A percentile compares a stretch with the other conserved stretches of the same genome.
phyloP scores from a whole-genome alignment of 1,140 invertebrate species.

The Plectrocnemia conspersa region DNA sequence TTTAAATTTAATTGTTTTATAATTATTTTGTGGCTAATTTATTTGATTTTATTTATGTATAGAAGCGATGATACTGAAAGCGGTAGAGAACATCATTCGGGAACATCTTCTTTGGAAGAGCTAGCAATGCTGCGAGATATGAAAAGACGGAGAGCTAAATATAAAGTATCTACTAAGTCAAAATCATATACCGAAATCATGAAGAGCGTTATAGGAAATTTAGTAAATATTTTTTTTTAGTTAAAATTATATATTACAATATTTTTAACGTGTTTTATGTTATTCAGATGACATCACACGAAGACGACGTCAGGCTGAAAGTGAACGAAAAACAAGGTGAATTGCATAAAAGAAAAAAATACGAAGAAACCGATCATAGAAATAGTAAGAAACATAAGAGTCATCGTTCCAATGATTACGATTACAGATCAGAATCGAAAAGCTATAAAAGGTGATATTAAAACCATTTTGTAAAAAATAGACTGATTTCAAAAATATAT shows the following conservation, averaged over 20 bases:
- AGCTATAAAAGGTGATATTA: too few species aligned
- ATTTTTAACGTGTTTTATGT: not conserved
- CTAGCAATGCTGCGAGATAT: slow-evolving; percentile 58
- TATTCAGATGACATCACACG: not conserved
- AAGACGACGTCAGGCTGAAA: not conserved
- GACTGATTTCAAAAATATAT: too few species aligned
- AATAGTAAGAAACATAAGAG: too few species aligned
- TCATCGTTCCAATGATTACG: too few species aligned
- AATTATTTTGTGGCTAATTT: not conserved
- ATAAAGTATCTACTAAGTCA: slow-evolving; percentile 60
- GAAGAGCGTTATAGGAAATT: slow-evolving; percentile 58
- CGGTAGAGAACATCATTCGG: not conserved
- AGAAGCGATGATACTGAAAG: slow-evolving; percentile 9
- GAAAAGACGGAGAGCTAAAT: slow-evolving; percentile 58
- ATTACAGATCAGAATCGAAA: too few species aligned
- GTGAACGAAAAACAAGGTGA: not conserved
- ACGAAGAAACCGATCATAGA: too few species aligned
- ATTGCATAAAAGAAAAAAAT: too few species aligned
- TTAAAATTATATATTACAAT: not conserved
- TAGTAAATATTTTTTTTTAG: slow-evolving; percentile 42
- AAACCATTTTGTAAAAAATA: too few species aligned
- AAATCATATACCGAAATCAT: slow-evolving; percentile 60
- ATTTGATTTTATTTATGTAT: slow-evolving; percentile 6
- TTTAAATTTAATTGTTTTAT: slow-evolving; percentile 4
- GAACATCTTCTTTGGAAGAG: slow-evolving; percentile 41